These are phyloP conservation scores for Babyrousa celebensis DNA, from an alignment of 2,797 vertebrate genomes.

Conservation along the genomic window DNA sequence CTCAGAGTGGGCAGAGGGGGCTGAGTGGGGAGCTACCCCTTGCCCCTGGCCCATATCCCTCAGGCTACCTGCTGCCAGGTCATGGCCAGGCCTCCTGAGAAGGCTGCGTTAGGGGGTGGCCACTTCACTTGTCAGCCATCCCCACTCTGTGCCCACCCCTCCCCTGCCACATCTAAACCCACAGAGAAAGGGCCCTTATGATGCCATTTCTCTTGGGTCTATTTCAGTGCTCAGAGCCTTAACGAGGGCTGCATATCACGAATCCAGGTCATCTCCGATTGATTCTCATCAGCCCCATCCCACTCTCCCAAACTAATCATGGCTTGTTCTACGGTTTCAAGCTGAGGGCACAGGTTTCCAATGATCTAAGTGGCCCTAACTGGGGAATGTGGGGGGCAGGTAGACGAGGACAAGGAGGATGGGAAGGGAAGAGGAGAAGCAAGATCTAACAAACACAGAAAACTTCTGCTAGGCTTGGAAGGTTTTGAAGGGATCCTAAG, in stretches of 20 bases:
- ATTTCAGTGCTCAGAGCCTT: not conserved
- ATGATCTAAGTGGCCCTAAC: not conserved
- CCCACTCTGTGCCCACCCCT: rapidly evolving
- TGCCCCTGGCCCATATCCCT: not conserved
- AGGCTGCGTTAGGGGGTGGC: not conserved
- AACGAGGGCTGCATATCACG: rapidly evolving
- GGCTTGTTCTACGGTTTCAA: not conserved
- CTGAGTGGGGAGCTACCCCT: not conserved
- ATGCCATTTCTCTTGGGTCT: not conserved
- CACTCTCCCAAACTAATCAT: rapidly evolving
- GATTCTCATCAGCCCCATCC: rapidly evolving
- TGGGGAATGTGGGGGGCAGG: rapidly evolving
- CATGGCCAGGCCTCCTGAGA: not conserved
- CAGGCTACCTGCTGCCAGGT: not conserved
- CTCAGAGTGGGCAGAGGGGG: not conserved
- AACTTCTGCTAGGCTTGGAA: rapidly evolving
- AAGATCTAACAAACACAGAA: rapidly evolving
- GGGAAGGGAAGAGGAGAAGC: not conserved
- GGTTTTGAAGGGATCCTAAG: not conserved
- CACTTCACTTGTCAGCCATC: rapidly evolving
- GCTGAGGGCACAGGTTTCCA: not conserved
- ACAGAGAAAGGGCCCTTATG: no score
- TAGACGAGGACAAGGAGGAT: rapidly evolving
- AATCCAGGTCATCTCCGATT: rapidly evolving
- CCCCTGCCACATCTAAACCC: rapidly evolving